phyloP scores from a whole-genome alignment of 2,888 invertebrate species.

The Hipparchia sbordonii region DNA sequence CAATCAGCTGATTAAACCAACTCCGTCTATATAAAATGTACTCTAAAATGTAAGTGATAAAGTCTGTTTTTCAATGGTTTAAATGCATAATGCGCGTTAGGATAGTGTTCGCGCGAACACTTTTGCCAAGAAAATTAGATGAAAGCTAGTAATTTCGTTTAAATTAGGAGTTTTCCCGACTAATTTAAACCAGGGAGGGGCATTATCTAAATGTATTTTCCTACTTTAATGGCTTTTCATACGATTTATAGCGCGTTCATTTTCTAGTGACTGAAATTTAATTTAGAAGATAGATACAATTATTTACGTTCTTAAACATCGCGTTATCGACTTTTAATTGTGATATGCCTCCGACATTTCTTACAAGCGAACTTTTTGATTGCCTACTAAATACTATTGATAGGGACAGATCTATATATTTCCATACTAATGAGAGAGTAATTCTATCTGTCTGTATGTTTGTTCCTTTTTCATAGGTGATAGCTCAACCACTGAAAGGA shows the following conservation, averaged over 20 bases:
- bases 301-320: too few species aligned
- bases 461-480: too few species aligned
- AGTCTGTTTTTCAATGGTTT: conserved; percentile 40
- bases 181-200: conserved; percentile 29
- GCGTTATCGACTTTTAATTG: too few species aligned
- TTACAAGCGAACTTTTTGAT: too few species aligned
- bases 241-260: conserved; percentile 16
- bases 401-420: too few species aligned
- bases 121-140: conserved; percentile 54
- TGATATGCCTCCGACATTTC: too few species aligned
- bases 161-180: conserved; percentile 48
- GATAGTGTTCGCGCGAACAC: conserved; percentile 45
- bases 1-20: conserved; percentile 59
- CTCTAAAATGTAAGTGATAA: conserved; percentile 35
- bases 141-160: conserved; percentile 51
- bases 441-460: too few species aligned
- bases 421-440: too few species aligned
- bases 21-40: conserved; percentile 36
- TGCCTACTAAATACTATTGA: too few species aligned
- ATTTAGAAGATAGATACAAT: background rate
- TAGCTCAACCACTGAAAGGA: too few species aligned
- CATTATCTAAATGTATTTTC: conserved; percentile 23
- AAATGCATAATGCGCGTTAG: conserved; percentile 35
- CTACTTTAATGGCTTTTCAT: conserved; percentile 17
- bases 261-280: conserved; percentile 9